phyloP scores from a whole-genome alignment of 1,140 invertebrate species.

The Brachionus koreanus region DNA sequence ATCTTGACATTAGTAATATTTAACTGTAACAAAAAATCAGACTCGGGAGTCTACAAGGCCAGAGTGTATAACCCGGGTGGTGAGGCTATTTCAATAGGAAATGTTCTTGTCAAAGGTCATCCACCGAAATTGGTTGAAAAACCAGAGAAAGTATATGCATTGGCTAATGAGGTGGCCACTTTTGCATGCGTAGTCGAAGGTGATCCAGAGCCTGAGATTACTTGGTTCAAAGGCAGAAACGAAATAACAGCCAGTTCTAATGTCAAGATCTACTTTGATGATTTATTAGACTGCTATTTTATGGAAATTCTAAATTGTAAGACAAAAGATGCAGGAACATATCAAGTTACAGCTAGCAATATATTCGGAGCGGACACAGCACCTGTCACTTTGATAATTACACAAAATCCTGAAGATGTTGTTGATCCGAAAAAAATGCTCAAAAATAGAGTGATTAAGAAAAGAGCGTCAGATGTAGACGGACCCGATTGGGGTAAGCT shows the following conservation, averaged over 20 bases:
- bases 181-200: conserved; percentile 54
- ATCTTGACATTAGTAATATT: background rate
- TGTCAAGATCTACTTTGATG: conserved; percentile 52
- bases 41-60: conserved; percentile 31
- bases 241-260: background rate
- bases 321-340: conserved; percentile 54
- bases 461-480: background rate
- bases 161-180: conserved; percentile 46
- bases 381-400: conserved; percentile 57
- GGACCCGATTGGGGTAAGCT: conserved; percentile 38
- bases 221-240: conserved; percentile 63
- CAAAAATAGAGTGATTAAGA: background rate
- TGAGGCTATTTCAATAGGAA: background rate
- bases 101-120: conserved; percentile 19
- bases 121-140: conserved; percentile 22
- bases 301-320: conserved; percentile 50
- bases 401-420: conserved; percentile 54
- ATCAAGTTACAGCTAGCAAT: conserved; percentile 55
- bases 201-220: conserved; percentile 62
- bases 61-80: conserved; percentile 36
- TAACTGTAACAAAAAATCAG: conserved; percentile 9
- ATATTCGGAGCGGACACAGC: conserved; percentile 50
- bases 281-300: conserved; percentile 51
- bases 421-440: conserved; percentile 52
- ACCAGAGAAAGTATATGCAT: conserved; percentile 31